Evolutionary conservation across 1,140 invertebrate species (phyloP), one percentile per base, ranked within the genome.

Genomic region (Drosophila eugracilis): DNA sequence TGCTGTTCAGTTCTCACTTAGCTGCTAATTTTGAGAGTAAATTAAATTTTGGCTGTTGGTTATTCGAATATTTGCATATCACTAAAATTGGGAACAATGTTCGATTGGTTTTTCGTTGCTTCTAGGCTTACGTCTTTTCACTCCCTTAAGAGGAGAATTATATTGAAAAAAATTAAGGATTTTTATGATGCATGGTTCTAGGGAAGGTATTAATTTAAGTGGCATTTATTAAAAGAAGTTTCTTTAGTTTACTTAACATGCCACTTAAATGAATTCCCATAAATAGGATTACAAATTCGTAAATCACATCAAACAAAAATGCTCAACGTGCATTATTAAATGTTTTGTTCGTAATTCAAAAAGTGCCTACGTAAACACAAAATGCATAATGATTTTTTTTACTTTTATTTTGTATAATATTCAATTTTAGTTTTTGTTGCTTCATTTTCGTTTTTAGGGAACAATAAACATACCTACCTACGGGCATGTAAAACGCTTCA

Each of bases 11-110:
- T 69, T 71, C 65, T 59, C 57, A 59, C 63, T 85, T 65, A 65
- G 39, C 71, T 32, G 47, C 58, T 79, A 65, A 50, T 60, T 80
- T 50, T 53, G 32, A 48, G 19, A 74, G 36, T 30, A 54, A 59
- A 71, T 65, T 49, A 39, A 65, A 26, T 39, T 39, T 81, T 59
- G 19, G 48, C 34, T 63, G 44, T 21, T 52, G 60, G 28, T 52
- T 52, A 22, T 22, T 67, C 54, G 57, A 71, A 54, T 84, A 65
- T 28, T 60, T 37, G 67, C 70, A 72, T 71, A 78, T 78, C 89
- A 91, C 89, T 67, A 78, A 91, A 91, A 90, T 91, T 90, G 89
- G 85, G 85, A 91, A 90, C 75, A 91, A 91, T 90, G 89, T 90
- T 91, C 72, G 59, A 70, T 79, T 50, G 50, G 17, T 17, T 48